Percentiles rank a stretch among this genome's conserved stretches.
These are phyloP conservation scores for Tolypeutes matacus DNA, from an alignment of 2,797 vertebrate genomes.

Conservation along the genomic window DNA sequence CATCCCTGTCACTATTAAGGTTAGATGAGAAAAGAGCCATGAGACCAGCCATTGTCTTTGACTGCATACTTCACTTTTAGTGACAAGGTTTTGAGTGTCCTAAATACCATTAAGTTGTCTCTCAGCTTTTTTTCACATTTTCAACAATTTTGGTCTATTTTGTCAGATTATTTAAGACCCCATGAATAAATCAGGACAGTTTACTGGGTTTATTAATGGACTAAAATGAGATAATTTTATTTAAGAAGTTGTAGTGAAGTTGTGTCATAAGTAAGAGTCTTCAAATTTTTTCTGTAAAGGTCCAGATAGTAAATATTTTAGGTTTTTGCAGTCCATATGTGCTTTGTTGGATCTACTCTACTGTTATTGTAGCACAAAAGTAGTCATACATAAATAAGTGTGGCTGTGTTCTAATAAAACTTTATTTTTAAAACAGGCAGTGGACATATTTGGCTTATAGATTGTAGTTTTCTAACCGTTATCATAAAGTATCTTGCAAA, in stretches of 20 bases:
- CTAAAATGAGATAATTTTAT: neutral
- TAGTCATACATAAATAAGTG: neutral
- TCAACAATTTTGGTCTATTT: neutral
- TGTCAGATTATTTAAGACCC: neutral
- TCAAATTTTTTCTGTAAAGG: neutral
- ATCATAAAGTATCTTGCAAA: too few relatives aligned
- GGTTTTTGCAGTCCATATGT: neutral
- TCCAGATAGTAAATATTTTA: neutral
- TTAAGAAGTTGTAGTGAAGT: slow-evolving; percentile 52
- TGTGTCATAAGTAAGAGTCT: neutral
- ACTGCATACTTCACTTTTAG: neutral
- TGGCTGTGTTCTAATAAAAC: neutral
- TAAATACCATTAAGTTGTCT: neutral
- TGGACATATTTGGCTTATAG: neutral
- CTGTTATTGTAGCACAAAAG: neutral
- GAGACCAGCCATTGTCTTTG: neutral
- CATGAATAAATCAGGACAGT: neutral
- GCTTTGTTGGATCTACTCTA: neutral
- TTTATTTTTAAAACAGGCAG: neutral
- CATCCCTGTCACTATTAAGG: neutral
- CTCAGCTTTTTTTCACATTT: neutral
- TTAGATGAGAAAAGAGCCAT: neutral
- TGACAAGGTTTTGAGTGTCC: neutral
- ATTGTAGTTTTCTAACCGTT: too few relatives aligned
- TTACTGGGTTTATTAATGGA: neutral